These are phyloP conservation scores for Lithobius niger DNA, from an alignment of 1,140 invertebrate species.

Conservation along the genomic window DNA sequence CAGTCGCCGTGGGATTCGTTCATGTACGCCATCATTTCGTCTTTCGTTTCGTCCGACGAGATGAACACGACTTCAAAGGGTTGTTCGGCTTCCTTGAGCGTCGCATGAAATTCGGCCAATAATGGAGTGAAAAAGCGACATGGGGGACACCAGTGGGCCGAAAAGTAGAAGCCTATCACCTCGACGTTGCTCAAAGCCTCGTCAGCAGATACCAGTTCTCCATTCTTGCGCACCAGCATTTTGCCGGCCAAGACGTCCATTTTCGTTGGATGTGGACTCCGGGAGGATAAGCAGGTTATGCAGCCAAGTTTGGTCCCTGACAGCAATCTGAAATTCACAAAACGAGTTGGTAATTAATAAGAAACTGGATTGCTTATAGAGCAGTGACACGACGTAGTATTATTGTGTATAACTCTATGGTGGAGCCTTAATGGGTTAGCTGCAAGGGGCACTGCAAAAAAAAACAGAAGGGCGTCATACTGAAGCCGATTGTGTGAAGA, in stretches of 20 bases:
- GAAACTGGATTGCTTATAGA: too few relatives aligned
- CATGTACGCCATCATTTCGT: slow-evolving; percentile 28
- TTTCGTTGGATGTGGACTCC: too few relatives aligned
- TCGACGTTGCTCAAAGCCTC: slow-evolving; percentile 19
- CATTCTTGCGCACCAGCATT: slow-evolving; percentile 7
- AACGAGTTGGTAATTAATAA: too few relatives aligned
- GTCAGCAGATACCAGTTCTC: slow-evolving; percentile 8
- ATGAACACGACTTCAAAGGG: slow-evolving; percentile 30
- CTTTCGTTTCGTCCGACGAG: slow-evolving; percentile 25
- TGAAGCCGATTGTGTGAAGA: too few relatives aligned
- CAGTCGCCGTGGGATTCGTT: slow-evolving; percentile 30
- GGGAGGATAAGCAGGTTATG: too few relatives aligned
- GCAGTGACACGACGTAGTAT: too few relatives aligned
- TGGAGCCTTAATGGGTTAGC: too few relatives aligned
- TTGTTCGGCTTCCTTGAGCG: slow-evolving; percentile 17
- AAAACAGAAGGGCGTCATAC: too few relatives aligned
- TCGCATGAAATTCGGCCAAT: slow-evolving; percentile 24
- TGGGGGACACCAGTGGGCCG: slow-evolving; percentile 41
- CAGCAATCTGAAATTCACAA: too few relatives aligned
- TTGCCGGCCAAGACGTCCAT: slow-evolving; percentile 15
- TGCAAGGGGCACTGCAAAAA: too few relatives aligned
- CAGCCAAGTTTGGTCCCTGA: too few relatives aligned
- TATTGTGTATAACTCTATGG: too few relatives aligned
- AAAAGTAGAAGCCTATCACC: slow-evolving; percentile 35
- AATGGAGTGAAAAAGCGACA: slow-evolving; percentile 37